Evolutionary conservation across 2,797 vertebrate genomes (phyloP).

Genomic region (Enoplosus armatus): DNA sequence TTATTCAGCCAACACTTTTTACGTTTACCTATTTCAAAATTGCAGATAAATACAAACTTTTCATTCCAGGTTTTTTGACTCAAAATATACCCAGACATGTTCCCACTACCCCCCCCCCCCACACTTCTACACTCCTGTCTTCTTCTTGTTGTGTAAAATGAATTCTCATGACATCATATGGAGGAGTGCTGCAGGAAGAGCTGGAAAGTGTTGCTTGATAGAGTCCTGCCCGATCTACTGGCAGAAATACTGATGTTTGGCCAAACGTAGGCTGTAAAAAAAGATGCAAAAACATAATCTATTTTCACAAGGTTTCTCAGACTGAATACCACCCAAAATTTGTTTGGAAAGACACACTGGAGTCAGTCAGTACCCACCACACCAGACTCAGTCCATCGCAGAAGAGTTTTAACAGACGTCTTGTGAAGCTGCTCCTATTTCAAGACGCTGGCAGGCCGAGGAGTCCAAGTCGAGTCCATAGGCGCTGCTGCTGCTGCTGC

Average conservation of each 20-base stretch:
- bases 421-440: slow-evolving; percentile 70
- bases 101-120: neutral
- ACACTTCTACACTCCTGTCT: neutral
- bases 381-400: slow-evolving; percentile 37
- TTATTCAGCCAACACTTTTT: neutral
- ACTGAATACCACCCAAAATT: slow-evolving; percentile 59
- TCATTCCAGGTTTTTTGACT: neutral
- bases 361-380: slow-evolving; percentile 56
- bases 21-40: neutral
- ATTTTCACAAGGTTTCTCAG: slow-evolving; percentile 52
- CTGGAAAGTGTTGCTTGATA: slow-evolving; percentile 54
- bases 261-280: slow-evolving; percentile 41
- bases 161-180: slow-evolving; percentile 58
- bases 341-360: slow-evolving; percentile 59
- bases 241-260: slow-evolving; percentile 45
- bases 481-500: slow-evolving; percentile 36
- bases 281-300: slow-evolving; percentile 59
- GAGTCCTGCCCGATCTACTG: slow-evolving; percentile 38
- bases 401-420: slow-evolving; percentile 71
- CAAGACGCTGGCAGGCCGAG: slow-evolving; percentile 55
- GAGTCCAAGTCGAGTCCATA: slow-evolving; percentile 45
- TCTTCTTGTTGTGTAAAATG: slow-evolving; percentile 14
- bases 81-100: too few relatives aligned
- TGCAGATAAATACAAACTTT: neutral
- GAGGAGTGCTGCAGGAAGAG: slow-evolving; percentile 31